Percentiles rank a stretch among this genome's conserved stretches.
phyloP scores from a whole-genome alignment of 35 echinoderm and acorn worm genomes.

The Eucidaris tribuloides region DNA sequence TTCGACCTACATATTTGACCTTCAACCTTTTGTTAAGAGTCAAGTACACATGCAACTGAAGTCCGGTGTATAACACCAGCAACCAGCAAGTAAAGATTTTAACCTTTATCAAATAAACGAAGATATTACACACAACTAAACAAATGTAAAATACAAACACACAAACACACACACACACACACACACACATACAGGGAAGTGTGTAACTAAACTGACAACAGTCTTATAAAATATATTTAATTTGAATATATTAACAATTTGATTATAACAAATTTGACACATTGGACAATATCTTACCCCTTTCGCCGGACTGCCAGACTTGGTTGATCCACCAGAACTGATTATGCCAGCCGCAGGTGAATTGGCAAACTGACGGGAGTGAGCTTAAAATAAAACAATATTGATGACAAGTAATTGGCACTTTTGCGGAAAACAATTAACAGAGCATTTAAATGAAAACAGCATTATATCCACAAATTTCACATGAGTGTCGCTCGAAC shows the following conservation, averaged over 20 bases:
- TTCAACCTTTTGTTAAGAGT: no score
- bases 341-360: background rate
- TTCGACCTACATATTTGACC: no score
- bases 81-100: no score
- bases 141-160: background rate
- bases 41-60: no score
- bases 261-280: background rate
- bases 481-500: background rate
- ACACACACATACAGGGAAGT: background rate
- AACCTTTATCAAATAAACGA: no score
- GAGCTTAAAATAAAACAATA: background rate
- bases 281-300: background rate
- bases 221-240: background rate
- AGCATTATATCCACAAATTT: background rate
- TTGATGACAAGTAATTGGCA: background rate
- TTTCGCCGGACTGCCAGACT: constrained; percentile 21
- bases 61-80: no score
- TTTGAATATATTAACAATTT: background rate
- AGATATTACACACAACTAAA: no score
- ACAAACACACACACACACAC: background rate
- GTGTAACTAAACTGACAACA: background rate
- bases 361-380: constrained; percentile 18
- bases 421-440: background rate
- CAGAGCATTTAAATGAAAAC: background rate
- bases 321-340: background rate